Percentiles rank a stretch among this genome's conserved stretches.
phyloP scores from a whole-genome alignment of 2,113 vertebrate genomes.

The Oreochromis spilurus region DNA sequence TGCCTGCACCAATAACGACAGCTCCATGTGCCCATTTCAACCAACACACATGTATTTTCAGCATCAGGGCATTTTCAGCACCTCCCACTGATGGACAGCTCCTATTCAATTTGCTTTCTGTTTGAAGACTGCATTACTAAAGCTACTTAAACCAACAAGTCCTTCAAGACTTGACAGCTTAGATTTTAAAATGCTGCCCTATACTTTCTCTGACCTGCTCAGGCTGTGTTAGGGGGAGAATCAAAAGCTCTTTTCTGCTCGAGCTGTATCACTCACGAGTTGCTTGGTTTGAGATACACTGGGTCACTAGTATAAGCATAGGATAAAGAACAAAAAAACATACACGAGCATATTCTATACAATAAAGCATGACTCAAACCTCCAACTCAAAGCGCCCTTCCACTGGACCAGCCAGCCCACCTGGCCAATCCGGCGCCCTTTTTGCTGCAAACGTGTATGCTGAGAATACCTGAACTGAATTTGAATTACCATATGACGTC shows the following conservation, averaged over 20 bases:
- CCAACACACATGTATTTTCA: constrained; percentile 17
- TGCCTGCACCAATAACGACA: constrained; percentile 5
- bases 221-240: not conserved
- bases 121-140: not conserved
- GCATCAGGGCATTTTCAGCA: constrained; percentile 44
- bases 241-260: not conserved
- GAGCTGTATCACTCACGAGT: not conserved
- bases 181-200: not conserved
- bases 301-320: not conserved
- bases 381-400: constrained; percentile 21
- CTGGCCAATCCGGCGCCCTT: constrained; percentile 54
- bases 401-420: constrained; percentile 33
- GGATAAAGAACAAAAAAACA: not conserved
- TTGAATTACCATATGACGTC: constrained; percentile 74
- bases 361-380: not conserved
- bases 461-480: constrained; percentile 72
- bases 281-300: constrained; percentile 12
- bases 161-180: not conserved
- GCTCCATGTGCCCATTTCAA: constrained; percentile 4
- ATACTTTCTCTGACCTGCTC: not conserved
- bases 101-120: not conserved
- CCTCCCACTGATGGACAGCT: constrained; percentile 53
- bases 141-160: not conserved
- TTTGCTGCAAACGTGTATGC: constrained; percentile 68
- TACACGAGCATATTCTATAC: not conserved